Percentiles rank a stretch among this genome's conserved stretches.
These are phyloP conservation scores for Agrotis ipsilon DNA, from an alignment of 2,888 invertebrate species.

Conservation along the genomic window DNA sequence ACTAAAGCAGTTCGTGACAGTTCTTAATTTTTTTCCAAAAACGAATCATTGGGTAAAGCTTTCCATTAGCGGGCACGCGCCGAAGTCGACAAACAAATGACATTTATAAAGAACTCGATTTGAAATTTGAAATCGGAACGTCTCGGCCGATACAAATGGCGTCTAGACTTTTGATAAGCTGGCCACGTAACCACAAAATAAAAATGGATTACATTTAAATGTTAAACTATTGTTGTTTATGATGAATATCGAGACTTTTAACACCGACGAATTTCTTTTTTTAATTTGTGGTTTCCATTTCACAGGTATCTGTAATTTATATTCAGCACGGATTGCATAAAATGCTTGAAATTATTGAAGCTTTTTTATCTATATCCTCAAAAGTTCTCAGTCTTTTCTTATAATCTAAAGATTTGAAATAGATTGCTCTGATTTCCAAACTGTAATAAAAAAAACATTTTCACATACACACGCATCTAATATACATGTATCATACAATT, in stretches of 20 bases:
- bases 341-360: too few species aligned
- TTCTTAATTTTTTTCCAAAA: slow-evolving; percentile 78
- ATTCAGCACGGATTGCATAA: too few species aligned
- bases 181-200: slow-evolving; percentile 58
- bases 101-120: slow-evolving; percentile 88
- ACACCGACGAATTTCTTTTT: slow-evolving; percentile 15
- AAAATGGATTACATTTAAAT: slow-evolving; percentile 54
- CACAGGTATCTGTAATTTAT: not conserved
- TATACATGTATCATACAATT: not conserved
- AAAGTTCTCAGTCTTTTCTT: not conserved
- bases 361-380: not conserved
- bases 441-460: not conserved
- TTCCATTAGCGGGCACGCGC: slow-evolving; percentile 90
- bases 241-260: not conserved
- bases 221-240: slow-evolving; percentile 38
- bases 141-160: slow-evolving; percentile 84
- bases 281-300: too few species aligned
- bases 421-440: not conserved
- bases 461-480: slow-evolving; percentile 19
- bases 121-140: slow-evolving; percentile 85
- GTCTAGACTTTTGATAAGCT: slow-evolving; percentile 86
- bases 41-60: slow-evolving; percentile 82
- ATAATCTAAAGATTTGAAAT: too few species aligned
- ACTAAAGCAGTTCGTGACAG: slow-evolving; percentile 74
- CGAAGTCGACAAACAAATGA: slow-evolving; percentile 87